Percentiles rank a stretch among this genome's conserved stretches.
Evolutionary conservation across 2,113 vertebrate genomes (phyloP).

Genomic region (Brachyhypopomus gauderio): DNA sequence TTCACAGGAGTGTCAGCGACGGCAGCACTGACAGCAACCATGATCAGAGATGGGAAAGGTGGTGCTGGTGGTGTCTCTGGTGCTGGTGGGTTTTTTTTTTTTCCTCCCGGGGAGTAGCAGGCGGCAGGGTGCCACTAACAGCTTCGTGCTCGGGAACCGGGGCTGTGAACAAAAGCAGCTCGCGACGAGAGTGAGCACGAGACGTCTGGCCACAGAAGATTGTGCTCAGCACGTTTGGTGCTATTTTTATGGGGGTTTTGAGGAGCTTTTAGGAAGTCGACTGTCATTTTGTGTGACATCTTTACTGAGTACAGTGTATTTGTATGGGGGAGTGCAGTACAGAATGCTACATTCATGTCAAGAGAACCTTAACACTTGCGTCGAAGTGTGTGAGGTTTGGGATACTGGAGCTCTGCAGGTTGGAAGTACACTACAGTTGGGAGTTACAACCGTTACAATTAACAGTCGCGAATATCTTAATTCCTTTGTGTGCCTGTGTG

Average conservation of each 20-base stretch:
- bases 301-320: background rate
- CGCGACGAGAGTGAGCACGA: background rate
- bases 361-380: no score
- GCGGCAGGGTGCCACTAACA: background rate
- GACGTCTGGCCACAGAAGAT: background rate
- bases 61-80: no score
- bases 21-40: background rate
- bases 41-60: background rate
- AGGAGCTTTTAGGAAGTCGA: background rate
- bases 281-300: background rate
- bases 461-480: no score
- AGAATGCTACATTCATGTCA: background rate
- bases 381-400: no score
- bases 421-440: background rate
- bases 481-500: background rate
- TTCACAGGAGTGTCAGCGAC: background rate
- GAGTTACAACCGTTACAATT: background rate
- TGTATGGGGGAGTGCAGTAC: background rate
- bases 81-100: background rate
- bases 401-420: no score
- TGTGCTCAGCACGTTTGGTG: background rate
- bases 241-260: background rate
- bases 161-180: constrained; percentile 21
- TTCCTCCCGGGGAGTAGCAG: background rate
- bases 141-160: background rate